Conservation (phyloP, 2,888 invertebrate genomes). For the Ptilodon capucinus region DNA sequence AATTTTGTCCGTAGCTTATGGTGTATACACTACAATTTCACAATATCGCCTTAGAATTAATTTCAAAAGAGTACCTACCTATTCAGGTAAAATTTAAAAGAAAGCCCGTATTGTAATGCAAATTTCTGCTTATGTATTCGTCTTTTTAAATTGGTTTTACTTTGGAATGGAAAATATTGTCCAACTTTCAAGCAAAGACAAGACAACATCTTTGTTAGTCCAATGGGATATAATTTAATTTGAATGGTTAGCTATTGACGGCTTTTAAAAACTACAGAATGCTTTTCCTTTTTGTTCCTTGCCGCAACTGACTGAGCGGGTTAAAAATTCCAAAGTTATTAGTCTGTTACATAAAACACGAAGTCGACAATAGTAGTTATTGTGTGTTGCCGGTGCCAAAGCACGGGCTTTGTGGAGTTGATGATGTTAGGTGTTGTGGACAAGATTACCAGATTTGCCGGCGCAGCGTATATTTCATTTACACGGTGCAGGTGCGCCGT, state of each 20-base stretch:
- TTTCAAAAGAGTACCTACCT: constrained; percentile 9
- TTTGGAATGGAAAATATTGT: constrained; percentile 72
- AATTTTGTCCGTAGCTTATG: too few species aligned
- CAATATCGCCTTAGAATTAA: too few species aligned
- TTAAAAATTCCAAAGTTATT: constrained; percentile 15
- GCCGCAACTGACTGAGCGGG: constrained; percentile 2
- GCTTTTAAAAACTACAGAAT: constrained; percentile 14
- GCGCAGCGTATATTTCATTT: constrained; percentile 67
- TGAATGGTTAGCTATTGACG: constrained; percentile 45
- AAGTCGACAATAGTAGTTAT: constrained; percentile 22
- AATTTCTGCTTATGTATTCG: constrained; percentile 68
- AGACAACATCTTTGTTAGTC: constrained; percentile 53
- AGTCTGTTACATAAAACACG: constrained; percentile 15
- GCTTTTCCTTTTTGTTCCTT: constrained; percentile 23
- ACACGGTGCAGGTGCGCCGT: constrained; percentile 72
- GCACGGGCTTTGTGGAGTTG: constrained; percentile 6
- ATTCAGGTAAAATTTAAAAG: constrained; percentile 38
- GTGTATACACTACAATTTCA: too few species aligned
- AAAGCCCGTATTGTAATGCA: constrained; percentile 61
- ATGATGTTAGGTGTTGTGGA: constrained; percentile 12
- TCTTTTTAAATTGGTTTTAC: constrained; percentile 68
- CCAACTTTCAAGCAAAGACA: constrained; percentile 60
- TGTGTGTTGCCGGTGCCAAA: constrained; percentile 12
- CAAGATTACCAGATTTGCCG: constrained; percentile 37
- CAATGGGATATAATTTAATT: constrained; percentile 54